Percentiles rank a stretch among this genome's conserved stretches.
phyloP scores from a whole-genome alignment of 2,888 invertebrate species.

The Alentia gelatinosa region DNA sequence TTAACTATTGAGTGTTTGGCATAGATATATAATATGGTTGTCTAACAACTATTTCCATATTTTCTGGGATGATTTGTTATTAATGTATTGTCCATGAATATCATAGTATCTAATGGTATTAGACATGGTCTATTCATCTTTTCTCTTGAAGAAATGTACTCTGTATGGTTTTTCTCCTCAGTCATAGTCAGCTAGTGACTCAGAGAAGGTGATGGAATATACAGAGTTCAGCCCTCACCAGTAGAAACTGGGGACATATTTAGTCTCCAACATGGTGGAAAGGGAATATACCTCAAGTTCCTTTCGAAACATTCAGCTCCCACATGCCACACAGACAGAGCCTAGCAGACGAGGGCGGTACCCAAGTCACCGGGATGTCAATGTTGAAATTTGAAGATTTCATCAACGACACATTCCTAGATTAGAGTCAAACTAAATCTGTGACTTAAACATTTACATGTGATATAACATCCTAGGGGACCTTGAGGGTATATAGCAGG shows the following conservation, averaged over 20 bases:
- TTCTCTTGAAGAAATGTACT: too few species aligned
- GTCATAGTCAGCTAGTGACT: conserved; percentile 67
- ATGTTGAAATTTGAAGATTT: neutral
- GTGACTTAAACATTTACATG: too few species aligned
- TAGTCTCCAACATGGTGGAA: conserved; percentile 73
- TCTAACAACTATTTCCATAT: too few species aligned
- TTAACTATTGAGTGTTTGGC: too few species aligned
- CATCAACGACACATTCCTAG: neutral
- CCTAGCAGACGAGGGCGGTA: conserved; percentile 23
- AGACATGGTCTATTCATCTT: too few species aligned
- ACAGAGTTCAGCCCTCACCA: conserved; percentile 66
- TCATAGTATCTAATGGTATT: too few species aligned
- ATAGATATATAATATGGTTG: too few species aligned
- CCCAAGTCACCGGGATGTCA: conserved; percentile 47
- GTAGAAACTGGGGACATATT: conserved; percentile 64
- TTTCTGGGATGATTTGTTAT: too few species aligned
- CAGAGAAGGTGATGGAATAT: conserved; percentile 73
- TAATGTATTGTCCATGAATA: too few species aligned
- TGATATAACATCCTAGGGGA: too few species aligned
- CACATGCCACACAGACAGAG: conserved; percentile 57
- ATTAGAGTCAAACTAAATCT: too few species aligned
- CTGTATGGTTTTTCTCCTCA: conserved; percentile 74
- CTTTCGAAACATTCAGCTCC: conserved; percentile 60
- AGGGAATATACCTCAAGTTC: conserved; percentile 70
- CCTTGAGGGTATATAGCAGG: too few species aligned